A percentile compares a stretch with the other conserved stretches of the same genome.
These are phyloP conservation scores for Anorthoa munda DNA, from an alignment of 2,888 invertebrate genomes.

Conservation along the genomic window DNA sequence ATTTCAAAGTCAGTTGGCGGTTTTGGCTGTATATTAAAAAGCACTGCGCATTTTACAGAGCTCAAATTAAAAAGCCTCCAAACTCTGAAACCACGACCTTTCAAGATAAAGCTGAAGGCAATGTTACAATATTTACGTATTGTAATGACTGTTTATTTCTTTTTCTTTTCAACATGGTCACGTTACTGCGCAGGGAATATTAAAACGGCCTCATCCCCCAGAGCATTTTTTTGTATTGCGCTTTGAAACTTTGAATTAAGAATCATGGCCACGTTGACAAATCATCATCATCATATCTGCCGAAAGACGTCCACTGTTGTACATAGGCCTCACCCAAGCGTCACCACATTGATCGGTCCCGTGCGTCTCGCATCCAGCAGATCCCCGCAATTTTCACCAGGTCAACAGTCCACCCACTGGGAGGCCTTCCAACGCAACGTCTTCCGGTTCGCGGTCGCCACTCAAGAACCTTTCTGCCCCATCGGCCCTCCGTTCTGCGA, in stretches of 20 bases:
- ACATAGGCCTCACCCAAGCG: too few relatives aligned
- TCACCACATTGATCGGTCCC: too few relatives aligned
- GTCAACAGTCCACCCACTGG: too few relatives aligned
- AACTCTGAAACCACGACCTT: neutral
- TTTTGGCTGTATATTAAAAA: neutral
- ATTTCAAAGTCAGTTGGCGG: neutral
- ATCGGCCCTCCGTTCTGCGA: too few relatives aligned
- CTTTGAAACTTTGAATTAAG: neutral
- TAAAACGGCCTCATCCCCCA: neutral
- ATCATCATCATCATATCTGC: too few relatives aligned
- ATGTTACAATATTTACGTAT: constrained; percentile 3
- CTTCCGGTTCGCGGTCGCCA: too few relatives aligned
- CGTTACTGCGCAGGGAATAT: constrained; percentile 1
- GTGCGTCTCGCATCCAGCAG: too few relatives aligned
- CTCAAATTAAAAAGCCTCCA: neutral
- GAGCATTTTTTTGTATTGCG: neutral
- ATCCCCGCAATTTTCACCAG: too few relatives aligned
- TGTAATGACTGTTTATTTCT: neutral
- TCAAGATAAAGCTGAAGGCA: neutral
- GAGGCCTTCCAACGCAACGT: too few relatives aligned
- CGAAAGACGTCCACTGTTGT: too few relatives aligned
- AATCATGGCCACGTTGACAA: neutral
- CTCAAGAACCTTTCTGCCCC: too few relatives aligned
- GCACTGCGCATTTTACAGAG: neutral
- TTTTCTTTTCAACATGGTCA: neutral